phyloP scores from a whole-genome alignment of 2,888 invertebrate species.

The Ornithoptera alexandrae region DNA sequence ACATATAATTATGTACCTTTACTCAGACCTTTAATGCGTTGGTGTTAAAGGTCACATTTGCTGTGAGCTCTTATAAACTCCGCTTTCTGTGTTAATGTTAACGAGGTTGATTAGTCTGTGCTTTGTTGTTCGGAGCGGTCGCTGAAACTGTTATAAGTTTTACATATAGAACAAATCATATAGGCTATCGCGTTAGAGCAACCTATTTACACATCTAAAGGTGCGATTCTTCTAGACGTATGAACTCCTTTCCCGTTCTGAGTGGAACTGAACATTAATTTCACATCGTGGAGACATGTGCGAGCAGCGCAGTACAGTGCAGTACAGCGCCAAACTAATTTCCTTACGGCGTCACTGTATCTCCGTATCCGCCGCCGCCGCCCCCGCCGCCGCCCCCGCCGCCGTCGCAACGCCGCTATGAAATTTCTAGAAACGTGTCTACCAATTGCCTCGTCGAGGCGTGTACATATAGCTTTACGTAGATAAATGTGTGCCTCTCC shows the following conservation, averaged over 20 bases:
- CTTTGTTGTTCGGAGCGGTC: constrained; percentile 8
- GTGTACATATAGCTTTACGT: constrained; percentile 69
- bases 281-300: no score
- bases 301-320: no score
- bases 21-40: background rate
- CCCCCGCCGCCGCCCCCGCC: background rate
- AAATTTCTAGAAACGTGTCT: constrained; percentile 35
- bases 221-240: no score
- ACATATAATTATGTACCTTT: background rate
- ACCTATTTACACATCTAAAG: background rate
- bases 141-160: constrained; percentile 2
- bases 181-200: background rate
- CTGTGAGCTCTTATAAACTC: background rate
- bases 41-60: background rate
- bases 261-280: no score
- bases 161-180: background rate
- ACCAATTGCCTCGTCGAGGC: constrained; percentile 69
- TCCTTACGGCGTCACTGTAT: no score
- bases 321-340: no score
- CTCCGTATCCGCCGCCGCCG: no score
- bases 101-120: constrained; percentile 3
- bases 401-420: background rate
- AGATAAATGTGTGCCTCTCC: constrained; percentile 66
- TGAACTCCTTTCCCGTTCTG: no score
- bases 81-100: no score